These are phyloP conservation scores for Antedon mediterranea DNA, from an alignment of 53 echinoderm and acorn worm genomes.

Conservation along the genomic window DNA sequence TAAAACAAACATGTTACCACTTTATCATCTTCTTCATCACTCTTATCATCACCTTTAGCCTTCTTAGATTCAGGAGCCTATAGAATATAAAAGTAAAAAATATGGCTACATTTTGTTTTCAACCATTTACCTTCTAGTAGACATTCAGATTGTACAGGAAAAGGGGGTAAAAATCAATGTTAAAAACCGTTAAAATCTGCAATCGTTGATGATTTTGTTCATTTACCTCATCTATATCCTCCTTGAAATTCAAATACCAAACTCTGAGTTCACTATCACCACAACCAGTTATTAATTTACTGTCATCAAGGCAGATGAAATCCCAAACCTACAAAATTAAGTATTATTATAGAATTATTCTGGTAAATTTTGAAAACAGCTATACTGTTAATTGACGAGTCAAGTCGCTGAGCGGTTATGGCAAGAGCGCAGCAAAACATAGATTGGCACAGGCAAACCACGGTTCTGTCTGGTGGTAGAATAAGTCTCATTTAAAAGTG, in stretches of 20 bases:
- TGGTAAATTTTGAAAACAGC: too few species aligned
- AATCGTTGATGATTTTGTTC: too few species aligned
- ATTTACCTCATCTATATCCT: conserved; percentile 26
- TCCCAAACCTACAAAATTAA: conserved; percentile 64
- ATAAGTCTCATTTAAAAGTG: too few species aligned
- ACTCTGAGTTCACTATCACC: conserved; percentile 81
- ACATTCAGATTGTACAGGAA: too few species aligned
- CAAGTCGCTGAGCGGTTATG: too few species aligned
- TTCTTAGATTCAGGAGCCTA: conserved; percentile 35
- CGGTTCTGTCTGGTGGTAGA: too few species aligned
- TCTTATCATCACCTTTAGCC: conserved; percentile 23
- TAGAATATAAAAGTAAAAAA: neutral
- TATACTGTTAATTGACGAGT: too few species aligned
- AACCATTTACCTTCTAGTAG: too few species aligned
- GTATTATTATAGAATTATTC: too few species aligned
- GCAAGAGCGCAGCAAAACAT: neutral
- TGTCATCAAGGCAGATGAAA: conserved; percentile 38
- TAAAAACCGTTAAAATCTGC: too few species aligned
- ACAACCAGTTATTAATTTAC: conserved; percentile 62
- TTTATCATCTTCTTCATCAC: conserved; percentile 18
- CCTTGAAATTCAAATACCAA: conserved; percentile 71
- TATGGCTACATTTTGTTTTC: neutral
- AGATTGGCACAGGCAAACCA: neutral
- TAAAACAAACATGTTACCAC: conserved; percentile 6
- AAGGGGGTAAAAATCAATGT: too few species aligned